Evolutionary conservation across 2,888 invertebrate genomes (phyloP).

Genomic region (Tenthredo notha): DNA sequence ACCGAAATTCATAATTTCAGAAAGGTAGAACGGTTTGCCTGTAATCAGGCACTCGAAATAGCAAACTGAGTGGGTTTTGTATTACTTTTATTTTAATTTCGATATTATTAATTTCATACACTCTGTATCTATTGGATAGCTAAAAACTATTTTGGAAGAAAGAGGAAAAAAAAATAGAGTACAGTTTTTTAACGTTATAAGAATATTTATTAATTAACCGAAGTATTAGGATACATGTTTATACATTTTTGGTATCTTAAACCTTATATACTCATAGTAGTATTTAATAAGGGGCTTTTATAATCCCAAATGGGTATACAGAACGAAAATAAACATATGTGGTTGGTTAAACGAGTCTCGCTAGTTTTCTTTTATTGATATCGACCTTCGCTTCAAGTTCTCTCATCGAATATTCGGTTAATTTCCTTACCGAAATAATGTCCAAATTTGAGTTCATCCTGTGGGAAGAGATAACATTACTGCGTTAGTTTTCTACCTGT

Average conservation of each 20-base stretch:
- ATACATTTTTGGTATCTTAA: not conserved
- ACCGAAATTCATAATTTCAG: not conserved
- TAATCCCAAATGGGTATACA: not conserved
- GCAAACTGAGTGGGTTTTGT: not conserved
- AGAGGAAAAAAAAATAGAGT: not conserved
- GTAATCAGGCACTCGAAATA: not conserved
- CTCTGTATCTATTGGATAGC: not conserved
- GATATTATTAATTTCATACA: not conserved
- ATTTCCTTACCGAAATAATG: not conserved
- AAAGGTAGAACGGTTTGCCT: not conserved
- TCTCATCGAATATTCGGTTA: not conserved
- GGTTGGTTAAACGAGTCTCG: not conserved
- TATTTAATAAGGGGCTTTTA: not conserved
- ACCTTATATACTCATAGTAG: not conserved
- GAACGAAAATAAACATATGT: not conserved
- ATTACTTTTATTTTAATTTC: not conserved
- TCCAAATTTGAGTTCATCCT: not conserved
- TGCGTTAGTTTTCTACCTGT: not conserved
- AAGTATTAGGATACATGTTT: not conserved
- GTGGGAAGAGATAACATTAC: not conserved
- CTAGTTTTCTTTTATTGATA: not conserved
- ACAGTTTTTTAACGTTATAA: not conserved
- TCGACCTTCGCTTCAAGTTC: not conserved
- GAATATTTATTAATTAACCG: not conserved
- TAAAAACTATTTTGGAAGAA: not conserved